Percentiles rank a stretch among this genome's conserved stretches.
These are phyloP conservation scores for Eulemur macaco DNA, from an alignment of 2,113 vertebrate species.

Conservation along the genomic window DNA sequence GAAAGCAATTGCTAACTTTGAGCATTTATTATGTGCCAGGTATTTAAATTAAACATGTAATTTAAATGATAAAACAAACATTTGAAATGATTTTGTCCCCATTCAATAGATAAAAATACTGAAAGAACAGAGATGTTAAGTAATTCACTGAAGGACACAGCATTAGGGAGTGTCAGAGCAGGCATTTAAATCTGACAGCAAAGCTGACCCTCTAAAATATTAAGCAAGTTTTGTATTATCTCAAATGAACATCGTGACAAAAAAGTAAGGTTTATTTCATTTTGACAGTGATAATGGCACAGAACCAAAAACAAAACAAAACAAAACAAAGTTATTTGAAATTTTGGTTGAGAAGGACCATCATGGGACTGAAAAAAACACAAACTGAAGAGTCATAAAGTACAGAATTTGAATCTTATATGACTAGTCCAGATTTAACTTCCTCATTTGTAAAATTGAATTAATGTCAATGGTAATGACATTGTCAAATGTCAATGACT, in stretches of 20 bases:
- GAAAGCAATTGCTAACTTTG: not conserved
- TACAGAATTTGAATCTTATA: not conserved
- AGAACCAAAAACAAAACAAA: not conserved
- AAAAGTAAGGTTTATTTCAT: constrained; percentile 16
- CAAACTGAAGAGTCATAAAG: not conserved
- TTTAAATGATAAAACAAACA: not conserved
- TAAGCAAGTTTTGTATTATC: not conserved
- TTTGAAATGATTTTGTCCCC: not conserved
- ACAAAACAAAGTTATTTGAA: not conserved
- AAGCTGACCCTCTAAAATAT: not conserved
- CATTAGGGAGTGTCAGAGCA: not conserved
- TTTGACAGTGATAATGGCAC: not conserved
- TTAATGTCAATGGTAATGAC: not conserved
- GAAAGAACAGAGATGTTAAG: not conserved
- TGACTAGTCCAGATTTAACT: not conserved
- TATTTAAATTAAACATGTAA: not conserved
- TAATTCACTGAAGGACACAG: not conserved
- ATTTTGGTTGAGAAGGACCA: not conserved
- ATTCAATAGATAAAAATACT: not conserved
- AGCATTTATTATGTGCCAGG: not conserved
- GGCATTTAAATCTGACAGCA: not conserved
- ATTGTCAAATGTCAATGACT: not conserved
- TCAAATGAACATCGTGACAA: not conserved
- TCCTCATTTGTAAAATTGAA: not conserved
- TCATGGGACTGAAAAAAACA: not conserved